phyloP scores from a whole-genome alignment of 1,140 invertebrate species.

The Ostrea denselamellosa region DNA sequence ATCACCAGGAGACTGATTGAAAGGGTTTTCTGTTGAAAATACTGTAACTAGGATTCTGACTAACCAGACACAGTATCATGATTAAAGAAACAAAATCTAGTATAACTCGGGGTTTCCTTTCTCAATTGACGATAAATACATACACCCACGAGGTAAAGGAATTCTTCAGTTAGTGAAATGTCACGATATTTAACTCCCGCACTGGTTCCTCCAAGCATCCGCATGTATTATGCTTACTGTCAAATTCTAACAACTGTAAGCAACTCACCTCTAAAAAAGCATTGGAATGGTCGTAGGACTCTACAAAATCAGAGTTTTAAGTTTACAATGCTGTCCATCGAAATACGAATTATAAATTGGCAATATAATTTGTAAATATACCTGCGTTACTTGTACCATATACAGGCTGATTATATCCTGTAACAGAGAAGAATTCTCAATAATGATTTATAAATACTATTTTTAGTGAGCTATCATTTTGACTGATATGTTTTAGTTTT shows the following conservation, averaged over 20 bases:
- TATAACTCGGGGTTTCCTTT: neutral
- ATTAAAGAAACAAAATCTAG: no score
- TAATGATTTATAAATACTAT: no score
- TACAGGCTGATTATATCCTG: constrained; percentile 10
- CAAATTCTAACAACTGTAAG: no score
- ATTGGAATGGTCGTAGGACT: constrained; percentile 2
- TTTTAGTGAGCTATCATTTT: no score
- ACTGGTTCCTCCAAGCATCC: no score
- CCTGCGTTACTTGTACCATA: neutral
- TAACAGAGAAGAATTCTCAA: neutral
- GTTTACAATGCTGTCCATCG: neutral
- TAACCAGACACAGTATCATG: no score
- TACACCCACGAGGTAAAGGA: neutral
- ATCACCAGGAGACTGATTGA: no score
- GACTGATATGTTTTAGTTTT: no score
- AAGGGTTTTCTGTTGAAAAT: no score
- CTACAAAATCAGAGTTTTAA: neutral
- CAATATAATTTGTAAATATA: neutral
- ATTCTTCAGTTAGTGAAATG: neutral
- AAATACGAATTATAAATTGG: neutral
- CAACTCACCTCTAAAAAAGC: constrained; percentile 3
- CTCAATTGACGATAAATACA: neutral
- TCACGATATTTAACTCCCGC: no score
- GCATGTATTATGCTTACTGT: no score
- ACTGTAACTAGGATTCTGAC: no score